Base-by-base conservation (phyloP, 1,140 invertebrate genomes). In the Drosophila nikananu region DNA sequence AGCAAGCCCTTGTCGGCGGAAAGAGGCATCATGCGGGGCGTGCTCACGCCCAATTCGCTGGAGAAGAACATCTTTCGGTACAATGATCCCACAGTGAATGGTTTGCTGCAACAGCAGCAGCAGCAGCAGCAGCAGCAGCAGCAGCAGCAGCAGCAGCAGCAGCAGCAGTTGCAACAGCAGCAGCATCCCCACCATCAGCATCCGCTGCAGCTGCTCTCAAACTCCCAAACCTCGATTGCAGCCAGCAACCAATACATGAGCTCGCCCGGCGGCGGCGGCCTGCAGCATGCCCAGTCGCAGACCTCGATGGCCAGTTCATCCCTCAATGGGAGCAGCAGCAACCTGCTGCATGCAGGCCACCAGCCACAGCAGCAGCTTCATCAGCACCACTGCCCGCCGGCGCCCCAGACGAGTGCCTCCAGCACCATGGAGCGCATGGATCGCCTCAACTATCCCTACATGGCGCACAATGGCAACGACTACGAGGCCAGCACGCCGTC, bases 31-130 rank as follows among this genome's bases (percentile, higher is more conserved):
- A 91, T 91, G 89, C 65, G 92, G 8, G 92, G 92, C 7, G 92
- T 93, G 0, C 75, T 93, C 3, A 93, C 92, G 8, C 92, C 92
- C 35, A 93, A 84, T 51, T 91, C 92, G 0, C 66, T 95, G 13
- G 94, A 95, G 73, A 94, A 94, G 79, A 95, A 95, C 51, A 95
- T 95, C 35, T 95, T 94, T 91, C 95, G 95, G 37, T 96, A 96
- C 80, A 96, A 96, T 75, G 96, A 96, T 91, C 96, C 96, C 23
- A 95, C 94, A 3, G 95, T 94, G 66, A 94, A 94, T 81, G 92
- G 87, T 0, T 27, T 92, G 8, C 46, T 92, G 2, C 84, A 83
- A 42, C 83, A 90, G 19, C 68, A 81, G 3, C 75, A 77, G 12
- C 46, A 42, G 7, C 59, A 63, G 17, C 51, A 42, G 12, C 78